A percentile compares a stretch with the other conserved stretches of the same genome.
Evolutionary conservation across 1,140 invertebrate genomes (phyloP).

Genomic region (Atopsyche davidsoni): DNA sequence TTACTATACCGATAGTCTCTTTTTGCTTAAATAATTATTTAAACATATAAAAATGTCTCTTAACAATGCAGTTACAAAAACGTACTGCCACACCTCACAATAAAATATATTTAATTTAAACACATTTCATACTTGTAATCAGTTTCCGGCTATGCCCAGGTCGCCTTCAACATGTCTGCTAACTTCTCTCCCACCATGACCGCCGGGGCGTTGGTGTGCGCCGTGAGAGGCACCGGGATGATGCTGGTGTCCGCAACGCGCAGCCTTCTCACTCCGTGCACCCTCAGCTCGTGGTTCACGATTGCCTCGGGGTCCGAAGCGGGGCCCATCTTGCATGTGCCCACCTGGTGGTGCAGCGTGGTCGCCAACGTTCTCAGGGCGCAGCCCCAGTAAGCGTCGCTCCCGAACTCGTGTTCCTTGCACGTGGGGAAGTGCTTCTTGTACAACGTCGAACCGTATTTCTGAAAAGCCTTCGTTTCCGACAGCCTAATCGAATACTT

Average conservation of each 20-base stretch:
- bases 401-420: constrained; percentile 35
- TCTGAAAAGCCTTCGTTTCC: constrained; percentile 33
- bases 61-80: too few species aligned
- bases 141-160: constrained; percentile 22
- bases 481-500: constrained; percentile 35
- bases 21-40: too few species aligned
- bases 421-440: constrained; percentile 45
- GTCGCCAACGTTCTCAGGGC: constrained; percentile 37
- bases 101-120: too few species aligned
- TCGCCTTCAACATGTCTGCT: constrained; percentile 44
- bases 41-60: too few species aligned
- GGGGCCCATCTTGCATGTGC: constrained; percentile 60
- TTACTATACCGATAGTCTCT: too few species aligned
- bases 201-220: constrained; percentile 39
- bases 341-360: constrained; percentile 49
- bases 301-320: constrained; percentile 49
- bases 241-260: constrained; percentile 43
- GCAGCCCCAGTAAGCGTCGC: constrained; percentile 51
- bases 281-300: constrained; percentile 51
- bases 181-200: constrained; percentile 55
- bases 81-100: too few species aligned
- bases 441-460: constrained; percentile 39
- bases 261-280: constrained; percentile 40
- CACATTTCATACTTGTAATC: too few species aligned
- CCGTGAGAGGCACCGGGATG: constrained; percentile 36